A percentile compares a stretch with the other conserved stretches of the same genome.
phyloP scores from a whole-genome alignment of 2,888 invertebrate species.

The Eilema griseolum region DNA sequence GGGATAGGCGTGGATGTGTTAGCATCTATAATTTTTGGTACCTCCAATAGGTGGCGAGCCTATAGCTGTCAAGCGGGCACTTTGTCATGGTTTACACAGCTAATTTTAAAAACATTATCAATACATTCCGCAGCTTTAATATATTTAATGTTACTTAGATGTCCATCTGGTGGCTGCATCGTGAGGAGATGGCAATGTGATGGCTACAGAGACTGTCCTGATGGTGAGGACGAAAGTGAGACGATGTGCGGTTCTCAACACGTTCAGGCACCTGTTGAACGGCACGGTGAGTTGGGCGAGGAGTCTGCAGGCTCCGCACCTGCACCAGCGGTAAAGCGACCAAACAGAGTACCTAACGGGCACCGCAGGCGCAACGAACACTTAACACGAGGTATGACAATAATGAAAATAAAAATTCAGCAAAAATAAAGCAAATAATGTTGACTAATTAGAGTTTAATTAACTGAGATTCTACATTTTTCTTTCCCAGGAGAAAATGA shows the following conservation, averaged over 20 bases:
- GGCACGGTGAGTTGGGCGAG: constrained; percentile 65
- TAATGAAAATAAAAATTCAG: background rate
- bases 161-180: constrained; percentile 75
- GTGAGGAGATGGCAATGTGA: constrained; percentile 80
- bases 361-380: constrained; percentile 30
- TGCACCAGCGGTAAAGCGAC: constrained; percentile 70
- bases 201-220: constrained; percentile 80
- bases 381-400: constrained; percentile 3
- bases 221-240: constrained; percentile 75
- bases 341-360: constrained; percentile 55
- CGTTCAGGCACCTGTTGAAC: constrained; percentile 32
- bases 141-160: constrained; percentile 57
- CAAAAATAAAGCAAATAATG: background rate
- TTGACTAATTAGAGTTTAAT: background rate
- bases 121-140: background rate
- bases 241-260: constrained; percentile 52
- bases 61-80: no score
- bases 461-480: constrained; percentile 9
- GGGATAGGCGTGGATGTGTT: no score
- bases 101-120: background rate
- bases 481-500: constrained; percentile 81
- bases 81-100: no score
- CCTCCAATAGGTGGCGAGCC: no score
- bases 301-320: constrained; percentile 79
- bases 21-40: no score